Evolutionary conservation across 2,797 vertebrate genomes (phyloP), one percentile per base, ranked within the genome.

Genomic region (Rhadinocentrus ornatus): DNA sequence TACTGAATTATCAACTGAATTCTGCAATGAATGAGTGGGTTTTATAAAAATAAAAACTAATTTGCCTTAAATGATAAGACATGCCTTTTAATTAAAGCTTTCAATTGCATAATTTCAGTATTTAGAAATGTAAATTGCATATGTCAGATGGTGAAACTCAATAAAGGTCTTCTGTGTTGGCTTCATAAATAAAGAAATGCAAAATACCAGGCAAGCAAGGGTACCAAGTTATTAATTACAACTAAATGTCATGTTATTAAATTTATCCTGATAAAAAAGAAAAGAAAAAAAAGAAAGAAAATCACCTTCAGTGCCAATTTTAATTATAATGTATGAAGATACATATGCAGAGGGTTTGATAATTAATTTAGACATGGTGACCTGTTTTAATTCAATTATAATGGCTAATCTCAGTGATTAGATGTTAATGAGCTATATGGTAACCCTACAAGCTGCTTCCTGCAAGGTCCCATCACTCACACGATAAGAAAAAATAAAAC

Each of bases 21-120:
- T 44, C 18, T 59, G 20, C 57, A 68, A 78, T 73, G 10, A 81
- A 77, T 34, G 27, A 2, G n/a, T 18, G 50, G 56, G 71, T 53
- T 77, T 68, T 66, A 65, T 81, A 31, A 75, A 69, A 46, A 18
- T 46, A 59, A 22, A 78, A 73, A 73, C 58, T 77, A 16, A 80
- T 82, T 79, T 82, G 27, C 73, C 86, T 87, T 70, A 71, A 81
- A 78, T 80, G 72, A 88, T 81, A 86, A 87, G 81, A 54, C 4
- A 2, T 48, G 52, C 7, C 53, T 78, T 80, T 77, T 71, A 59
- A 68, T 31, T 22, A 26, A 27, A 44, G 31, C 64, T 81, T 64
- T 62, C 48, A 61, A 66, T 62, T 77, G 27, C 61, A 86, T 84
- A 69, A 77, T 61, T 67, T 52, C 37, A 72, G 9, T 34, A 66